Evolutionary conservation across 37 sponge, comb jelly and placozoan species (phyloP).

Genomic region (Beroe ovata): DNA sequence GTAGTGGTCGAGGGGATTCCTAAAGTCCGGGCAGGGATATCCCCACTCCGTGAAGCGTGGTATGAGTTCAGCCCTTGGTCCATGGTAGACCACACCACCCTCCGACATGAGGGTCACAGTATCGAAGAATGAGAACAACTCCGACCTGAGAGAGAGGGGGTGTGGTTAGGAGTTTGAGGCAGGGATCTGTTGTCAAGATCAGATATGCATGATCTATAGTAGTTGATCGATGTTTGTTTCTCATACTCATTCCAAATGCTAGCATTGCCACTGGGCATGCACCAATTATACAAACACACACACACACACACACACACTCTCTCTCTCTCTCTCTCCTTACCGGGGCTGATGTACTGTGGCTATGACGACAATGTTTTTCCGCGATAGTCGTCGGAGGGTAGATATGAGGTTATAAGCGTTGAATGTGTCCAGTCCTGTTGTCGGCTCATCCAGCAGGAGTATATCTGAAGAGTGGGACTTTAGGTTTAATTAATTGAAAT

Average conservation of each 20-base stretch:
- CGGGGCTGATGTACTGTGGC: constrained; percentile 47
- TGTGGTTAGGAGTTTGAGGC: too few species aligned
- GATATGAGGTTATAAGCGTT: constrained; percentile 47
- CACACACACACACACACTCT: too few species aligned
- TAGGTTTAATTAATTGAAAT: too few species aligned
- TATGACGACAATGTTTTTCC: constrained; percentile 60
- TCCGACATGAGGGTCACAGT: constrained; percentile 48
- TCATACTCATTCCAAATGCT: too few species aligned
- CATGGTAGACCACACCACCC: constrained; percentile 51
- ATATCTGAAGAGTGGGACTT: constrained; percentile 7
- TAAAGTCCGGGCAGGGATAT: constrained; percentile 42
- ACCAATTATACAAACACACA: too few species aligned
- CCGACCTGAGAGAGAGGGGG: constrained; percentile 19
- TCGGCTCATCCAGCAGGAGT: constrained; percentile 52
- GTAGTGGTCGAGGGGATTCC: constrained; percentile 66
- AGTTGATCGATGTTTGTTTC: too few species aligned
- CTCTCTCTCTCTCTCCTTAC: too few species aligned
- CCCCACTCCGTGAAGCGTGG: constrained; percentile 45
- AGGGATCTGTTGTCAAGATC: too few species aligned
- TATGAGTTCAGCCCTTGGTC: neutral
- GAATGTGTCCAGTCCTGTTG: constrained; percentile 57
- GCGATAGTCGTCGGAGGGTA: neutral
- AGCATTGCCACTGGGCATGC: too few species aligned
- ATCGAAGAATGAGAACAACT: constrained; percentile 59
- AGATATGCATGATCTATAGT: too few species aligned